Conservation (phyloP, 2,113 vertebrate genomes). For the Puntigrus tetrazona region DNA sequence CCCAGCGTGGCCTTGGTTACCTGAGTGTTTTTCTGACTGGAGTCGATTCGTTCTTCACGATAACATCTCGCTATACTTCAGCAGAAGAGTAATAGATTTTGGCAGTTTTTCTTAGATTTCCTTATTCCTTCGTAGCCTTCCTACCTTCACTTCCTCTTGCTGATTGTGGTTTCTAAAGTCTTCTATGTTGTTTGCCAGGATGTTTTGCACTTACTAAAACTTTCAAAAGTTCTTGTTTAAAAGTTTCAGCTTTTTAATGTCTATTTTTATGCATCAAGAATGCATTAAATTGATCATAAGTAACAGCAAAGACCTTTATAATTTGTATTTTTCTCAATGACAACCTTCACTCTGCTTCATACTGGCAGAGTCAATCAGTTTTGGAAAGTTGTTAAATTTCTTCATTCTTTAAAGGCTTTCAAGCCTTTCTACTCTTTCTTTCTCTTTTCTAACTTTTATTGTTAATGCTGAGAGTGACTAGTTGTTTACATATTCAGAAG, state of each 20-base stretch:
- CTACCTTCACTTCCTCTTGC: background rate
- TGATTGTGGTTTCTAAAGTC: too few species aligned
- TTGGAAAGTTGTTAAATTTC: background rate
- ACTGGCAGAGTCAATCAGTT: background rate
- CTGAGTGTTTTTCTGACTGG: constrained; percentile 25
- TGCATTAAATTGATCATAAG: too few species aligned
- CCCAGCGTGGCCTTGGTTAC: constrained; percentile 42
- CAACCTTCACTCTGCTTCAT: background rate
- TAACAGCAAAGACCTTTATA: too few species aligned
- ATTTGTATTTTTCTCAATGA: background rate
- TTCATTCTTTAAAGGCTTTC: background rate
- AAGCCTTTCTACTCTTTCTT: background rate
- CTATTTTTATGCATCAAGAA: too few species aligned
- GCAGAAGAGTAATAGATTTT: background rate
- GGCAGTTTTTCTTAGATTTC: background rate
- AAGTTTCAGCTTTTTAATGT: too few species aligned
- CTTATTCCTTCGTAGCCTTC: background rate
- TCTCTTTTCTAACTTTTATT: background rate
- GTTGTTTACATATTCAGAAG: background rate
- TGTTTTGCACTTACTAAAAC: too few species aligned
- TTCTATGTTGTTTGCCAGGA: too few species aligned
- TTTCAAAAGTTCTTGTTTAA: too few species aligned
- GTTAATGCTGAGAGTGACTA: background rate
- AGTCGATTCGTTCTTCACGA: background rate
- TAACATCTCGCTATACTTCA: background rate